These are phyloP conservation scores for Astyanax mexicanus DNA, from an alignment of 2,797 vertebrate genomes.

Conservation along the genomic window DNA sequence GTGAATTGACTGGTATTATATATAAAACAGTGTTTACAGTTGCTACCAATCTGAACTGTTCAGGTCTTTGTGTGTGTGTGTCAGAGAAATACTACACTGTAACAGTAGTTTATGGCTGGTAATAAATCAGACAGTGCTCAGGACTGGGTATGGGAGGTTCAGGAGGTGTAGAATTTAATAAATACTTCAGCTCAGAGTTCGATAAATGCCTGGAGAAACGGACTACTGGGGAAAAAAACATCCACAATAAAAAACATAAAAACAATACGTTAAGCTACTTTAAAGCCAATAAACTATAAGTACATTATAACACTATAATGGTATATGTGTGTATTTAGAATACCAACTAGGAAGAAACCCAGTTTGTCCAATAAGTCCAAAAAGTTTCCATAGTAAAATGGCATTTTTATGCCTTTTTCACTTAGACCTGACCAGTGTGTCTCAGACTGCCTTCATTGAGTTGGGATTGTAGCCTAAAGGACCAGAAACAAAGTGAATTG, in stretches of 20 bases:
- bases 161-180: neutral
- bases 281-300: neutral
- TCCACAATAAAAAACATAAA: neutral
- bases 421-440: too few species aligned
- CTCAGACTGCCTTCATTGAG: too few species aligned
- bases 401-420: too few species aligned
- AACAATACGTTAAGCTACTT: neutral
- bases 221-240: neutral
- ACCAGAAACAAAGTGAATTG: too few species aligned
- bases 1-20: too few species aligned
- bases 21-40: too few species aligned
- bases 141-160: neutral
- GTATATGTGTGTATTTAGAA: constrained; percentile 61
- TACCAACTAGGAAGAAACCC: too few species aligned
- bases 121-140: neutral
- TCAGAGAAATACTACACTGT: neutral
- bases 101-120: neutral
- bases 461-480: too few species aligned
- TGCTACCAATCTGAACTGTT: too few species aligned
- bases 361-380: too few species aligned
- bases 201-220: neutral
- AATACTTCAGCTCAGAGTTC: neutral
- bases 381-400: too few species aligned
- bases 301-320: neutral
- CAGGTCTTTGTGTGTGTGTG: neutral